Conservation (phyloP, 37 sponge, comb jelly and placozoan species). For the Cliona cf. orientalis region DNA sequence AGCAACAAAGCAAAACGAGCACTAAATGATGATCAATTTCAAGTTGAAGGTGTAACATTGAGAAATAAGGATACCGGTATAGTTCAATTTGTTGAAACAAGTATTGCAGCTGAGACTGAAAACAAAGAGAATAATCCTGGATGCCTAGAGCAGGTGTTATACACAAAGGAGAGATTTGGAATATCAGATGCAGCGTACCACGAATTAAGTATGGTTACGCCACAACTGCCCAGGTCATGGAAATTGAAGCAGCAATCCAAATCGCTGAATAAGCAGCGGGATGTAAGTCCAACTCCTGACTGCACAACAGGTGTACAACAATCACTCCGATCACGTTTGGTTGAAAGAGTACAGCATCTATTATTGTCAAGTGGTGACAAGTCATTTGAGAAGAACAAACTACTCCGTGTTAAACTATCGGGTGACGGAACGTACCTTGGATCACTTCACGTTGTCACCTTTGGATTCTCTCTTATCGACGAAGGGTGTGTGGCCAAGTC, state of each 20-base stretch:
- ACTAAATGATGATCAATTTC: neutral
- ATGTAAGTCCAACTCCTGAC: slow-evolving; percentile 2
- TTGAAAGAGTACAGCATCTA: neutral
- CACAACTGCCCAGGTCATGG: neutral
- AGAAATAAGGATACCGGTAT: neutral
- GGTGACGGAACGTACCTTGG: slow-evolving; percentile 19
- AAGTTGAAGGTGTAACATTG: neutral
- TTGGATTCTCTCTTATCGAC: neutral
- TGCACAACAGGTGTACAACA: neutral
- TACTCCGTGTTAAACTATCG: neutral
- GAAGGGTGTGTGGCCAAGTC: neutral
- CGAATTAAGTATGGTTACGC: neutral
- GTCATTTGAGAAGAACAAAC: neutral
- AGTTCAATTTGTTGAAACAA: neutral
- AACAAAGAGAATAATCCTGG: neutral
- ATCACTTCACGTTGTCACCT: neutral
- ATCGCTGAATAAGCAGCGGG: neutral
- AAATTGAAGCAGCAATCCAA: neutral
- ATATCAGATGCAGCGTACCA: neutral
- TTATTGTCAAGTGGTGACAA: neutral
- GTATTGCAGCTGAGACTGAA: neutral
- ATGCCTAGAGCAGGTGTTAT: neutral
- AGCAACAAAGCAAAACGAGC: neutral
- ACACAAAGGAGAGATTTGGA: neutral
- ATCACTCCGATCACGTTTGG: neutral